Evolutionary conservation across 2,797 vertebrate species (phyloP).

Genomic region (Urosaurus nigricauda): DNA sequence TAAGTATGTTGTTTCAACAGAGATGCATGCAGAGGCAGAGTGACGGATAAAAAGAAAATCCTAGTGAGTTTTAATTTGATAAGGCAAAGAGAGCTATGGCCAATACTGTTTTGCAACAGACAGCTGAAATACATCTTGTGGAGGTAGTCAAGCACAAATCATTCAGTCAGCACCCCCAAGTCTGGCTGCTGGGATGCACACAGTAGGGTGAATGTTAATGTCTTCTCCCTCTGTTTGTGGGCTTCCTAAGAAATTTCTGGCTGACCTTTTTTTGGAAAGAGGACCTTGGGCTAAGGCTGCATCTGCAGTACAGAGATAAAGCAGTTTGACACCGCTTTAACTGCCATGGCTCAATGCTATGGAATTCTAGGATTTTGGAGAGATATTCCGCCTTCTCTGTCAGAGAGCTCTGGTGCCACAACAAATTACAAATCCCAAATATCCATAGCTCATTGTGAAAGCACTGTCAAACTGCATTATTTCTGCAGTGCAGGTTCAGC

Average conservation of each 20-base stretch:
- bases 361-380: no score
- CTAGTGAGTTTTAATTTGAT: neutral
- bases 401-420: no score
- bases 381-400: no score
- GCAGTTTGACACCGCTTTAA: no score
- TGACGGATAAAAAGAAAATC: neutral
- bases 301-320: no score
- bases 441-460: no score
- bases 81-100: neutral
- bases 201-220: neutral
- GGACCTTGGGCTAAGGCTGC: neutral
- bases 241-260: neutral
- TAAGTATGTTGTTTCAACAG: constrained; percentile 11
- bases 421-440: no score
- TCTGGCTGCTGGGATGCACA: neutral
- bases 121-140: neutral
- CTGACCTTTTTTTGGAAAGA: neutral
- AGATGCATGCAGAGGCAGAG: neutral
- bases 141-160: neutral
- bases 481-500: no score
- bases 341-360: no score
- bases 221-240: neutral
- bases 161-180: neutral
- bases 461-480: no score
- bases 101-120: neutral